These are phyloP conservation scores for Diachasmimorpha longicaudata DNA, from an alignment of 1,140 invertebrate species.

Conservation along the genomic window DNA sequence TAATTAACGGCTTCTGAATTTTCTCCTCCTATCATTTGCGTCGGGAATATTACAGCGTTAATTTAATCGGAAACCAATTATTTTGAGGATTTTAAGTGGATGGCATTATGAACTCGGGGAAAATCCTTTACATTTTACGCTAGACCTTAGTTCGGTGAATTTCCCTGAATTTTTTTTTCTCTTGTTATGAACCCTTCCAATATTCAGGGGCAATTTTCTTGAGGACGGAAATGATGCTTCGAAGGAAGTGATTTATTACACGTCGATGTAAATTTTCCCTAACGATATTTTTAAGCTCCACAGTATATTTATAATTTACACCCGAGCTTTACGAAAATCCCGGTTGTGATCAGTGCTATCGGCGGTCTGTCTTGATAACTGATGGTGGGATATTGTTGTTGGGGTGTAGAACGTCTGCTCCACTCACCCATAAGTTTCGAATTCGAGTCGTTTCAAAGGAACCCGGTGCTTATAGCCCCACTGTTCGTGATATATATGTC, in stretches of 20 bases:
- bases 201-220: not conserved
- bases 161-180: too few relatives aligned
- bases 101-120: too few relatives aligned
- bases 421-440: not conserved
- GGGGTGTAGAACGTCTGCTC: not conserved
- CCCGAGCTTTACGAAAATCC: not conserved
- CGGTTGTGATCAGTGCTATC: not conserved
- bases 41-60: too few relatives aligned
- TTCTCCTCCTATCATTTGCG: too few relatives aligned
- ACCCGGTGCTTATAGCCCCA: not conserved
- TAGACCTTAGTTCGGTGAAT: too few relatives aligned
- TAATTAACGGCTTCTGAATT: not conserved
- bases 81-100: too few relatives aligned
- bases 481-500: not conserved
- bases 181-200: too few relatives aligned
- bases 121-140: too few relatives aligned
- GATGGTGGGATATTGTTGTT: not conserved
- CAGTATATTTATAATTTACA: not conserved
- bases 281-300: not conserved
- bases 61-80: too few relatives aligned
- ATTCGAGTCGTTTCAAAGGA: not conserved
- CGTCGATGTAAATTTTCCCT: not conserved
- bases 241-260: not conserved
- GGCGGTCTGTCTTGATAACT: not conserved
- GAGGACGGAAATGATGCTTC: not conserved